phyloP scores from a whole-genome alignment of 2,888 invertebrate genomes.

The Meteorus cinctellus region DNA sequence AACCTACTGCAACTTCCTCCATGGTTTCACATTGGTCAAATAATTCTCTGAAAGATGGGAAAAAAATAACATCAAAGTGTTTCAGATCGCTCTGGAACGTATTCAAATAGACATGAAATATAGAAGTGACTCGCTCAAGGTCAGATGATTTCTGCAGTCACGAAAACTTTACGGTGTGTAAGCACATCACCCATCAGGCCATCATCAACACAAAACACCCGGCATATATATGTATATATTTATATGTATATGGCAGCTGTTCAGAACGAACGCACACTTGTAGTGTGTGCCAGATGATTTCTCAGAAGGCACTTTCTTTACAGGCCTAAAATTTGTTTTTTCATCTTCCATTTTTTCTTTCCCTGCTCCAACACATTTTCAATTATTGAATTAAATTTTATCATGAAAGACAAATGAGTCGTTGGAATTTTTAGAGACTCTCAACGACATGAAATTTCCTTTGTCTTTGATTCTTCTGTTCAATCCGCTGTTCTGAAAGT shows the following conservation, averaged over 20 bases:
- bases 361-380: neutral
- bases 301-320: slow-evolving; percentile 17
- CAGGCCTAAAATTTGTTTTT: neutral
- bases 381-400: slow-evolving; percentile 13
- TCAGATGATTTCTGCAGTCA: slow-evolving; percentile 24
- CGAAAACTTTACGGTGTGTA: slow-evolving; percentile 13
- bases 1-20: no score
- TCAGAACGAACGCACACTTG: slow-evolving; percentile 28
- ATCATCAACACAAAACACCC: slow-evolving; percentile 28
- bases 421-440: neutral
- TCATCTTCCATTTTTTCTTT: neutral
- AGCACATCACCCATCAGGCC: slow-evolving; percentile 7
- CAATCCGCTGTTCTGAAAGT: neutral
- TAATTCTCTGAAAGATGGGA: no score
- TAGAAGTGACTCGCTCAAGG: slow-evolving; percentile 14
- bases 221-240: slow-evolving; percentile 19
- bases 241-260: slow-evolving; percentile 24
- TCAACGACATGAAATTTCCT: neutral
- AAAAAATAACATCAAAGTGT: no score
- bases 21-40: no score
- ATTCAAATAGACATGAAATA: neutral
- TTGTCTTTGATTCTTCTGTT: no score
- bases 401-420: neutral
- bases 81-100: no score
- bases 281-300: slow-evolving; percentile 38